phyloP scores from a whole-genome alignment of 2,797 vertebrate species.

The Sebastes vulpes region DNA sequence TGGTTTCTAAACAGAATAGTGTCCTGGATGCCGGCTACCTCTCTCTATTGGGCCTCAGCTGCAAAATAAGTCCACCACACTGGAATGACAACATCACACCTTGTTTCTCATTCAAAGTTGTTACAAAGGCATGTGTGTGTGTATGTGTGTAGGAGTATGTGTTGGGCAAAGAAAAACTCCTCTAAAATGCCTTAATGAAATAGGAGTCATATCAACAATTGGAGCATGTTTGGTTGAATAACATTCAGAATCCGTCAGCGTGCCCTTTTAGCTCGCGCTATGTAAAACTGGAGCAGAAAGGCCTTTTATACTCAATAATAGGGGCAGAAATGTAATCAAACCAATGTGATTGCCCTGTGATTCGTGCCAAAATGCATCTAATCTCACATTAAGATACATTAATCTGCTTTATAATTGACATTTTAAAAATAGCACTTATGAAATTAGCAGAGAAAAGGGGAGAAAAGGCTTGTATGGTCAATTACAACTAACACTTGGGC shows the following conservation, averaged over 20 bases:
- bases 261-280: slow-evolving; percentile 18
- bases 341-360: slow-evolving; percentile 65
- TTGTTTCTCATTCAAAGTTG: slow-evolving; percentile 68
- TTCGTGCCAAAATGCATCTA: slow-evolving; percentile 76
- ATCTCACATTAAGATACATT: slow-evolving; percentile 80
- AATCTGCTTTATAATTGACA: slow-evolving; percentile 81
- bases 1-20: slow-evolving; percentile 81
- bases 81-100: slow-evolving; percentile 68
- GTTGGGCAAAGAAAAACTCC: slow-evolving; percentile 16
- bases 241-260: slow-evolving; percentile 11
- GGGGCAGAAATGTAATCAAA: slow-evolving; percentile 67
- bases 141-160: background rate
- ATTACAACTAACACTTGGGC: slow-evolving; percentile 80
- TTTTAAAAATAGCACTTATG: slow-evolving; percentile 83
- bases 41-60: slow-evolving; percentile 60
- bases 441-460: slow-evolving; percentile 79
- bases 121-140: slow-evolving; percentile 2
- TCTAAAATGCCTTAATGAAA: slow-evolving; percentile 34
- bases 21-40: slow-evolving; percentile 72
- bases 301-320: slow-evolving; percentile 56
- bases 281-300: slow-evolving; percentile 44
- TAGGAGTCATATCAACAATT: slow-evolving; percentile 17
- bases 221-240: slow-evolving; percentile 31
- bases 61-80: slow-evolving; percentile 63
- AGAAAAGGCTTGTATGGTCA: slow-evolving; percentile 82